phyloP scores from a whole-genome alignment of 2,797 vertebrate species.

The Cryptoprocta ferox region DNA sequence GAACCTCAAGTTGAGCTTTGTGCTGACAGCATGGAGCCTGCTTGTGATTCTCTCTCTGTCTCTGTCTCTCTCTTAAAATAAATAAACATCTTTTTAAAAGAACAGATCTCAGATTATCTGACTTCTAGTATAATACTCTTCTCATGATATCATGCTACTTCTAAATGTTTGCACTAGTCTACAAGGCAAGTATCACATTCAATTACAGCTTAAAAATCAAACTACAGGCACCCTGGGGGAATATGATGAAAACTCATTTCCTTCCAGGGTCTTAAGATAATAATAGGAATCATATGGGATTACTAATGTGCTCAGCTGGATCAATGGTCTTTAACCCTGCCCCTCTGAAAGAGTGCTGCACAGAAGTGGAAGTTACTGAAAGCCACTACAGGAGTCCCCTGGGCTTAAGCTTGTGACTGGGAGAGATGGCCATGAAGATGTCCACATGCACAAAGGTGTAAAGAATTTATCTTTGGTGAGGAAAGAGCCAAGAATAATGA shows the following conservation, averaged over 20 bases:
- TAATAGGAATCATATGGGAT: background rate
- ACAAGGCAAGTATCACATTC: background rate
- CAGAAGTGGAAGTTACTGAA: background rate
- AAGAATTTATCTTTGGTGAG: background rate
- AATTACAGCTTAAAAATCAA: constrained; percentile 24
- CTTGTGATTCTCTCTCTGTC: too few species aligned
- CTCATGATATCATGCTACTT: background rate
- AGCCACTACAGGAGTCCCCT: background rate
- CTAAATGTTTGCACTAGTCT: background rate
- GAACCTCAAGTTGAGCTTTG: too few species aligned
- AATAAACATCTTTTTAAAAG: background rate
- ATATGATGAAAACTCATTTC: background rate
- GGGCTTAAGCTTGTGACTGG: background rate
- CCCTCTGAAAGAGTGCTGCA: background rate
- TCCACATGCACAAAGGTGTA: background rate
- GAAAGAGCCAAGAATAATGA: background rate
- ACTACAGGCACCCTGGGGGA: background rate
- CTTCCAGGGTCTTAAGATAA: background rate
- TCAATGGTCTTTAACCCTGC: background rate
- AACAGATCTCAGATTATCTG: background rate
- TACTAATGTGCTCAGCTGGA: background rate
- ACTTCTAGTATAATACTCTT: background rate
- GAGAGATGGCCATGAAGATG: background rate
- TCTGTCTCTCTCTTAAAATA: too few species aligned
- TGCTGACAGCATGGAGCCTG: too few species aligned